Percentiles rank a stretch among this genome's conserved stretches.
Evolutionary conservation across 2,113 vertebrate species (phyloP).

Genomic region (Elaphurus davidianus): DNA sequence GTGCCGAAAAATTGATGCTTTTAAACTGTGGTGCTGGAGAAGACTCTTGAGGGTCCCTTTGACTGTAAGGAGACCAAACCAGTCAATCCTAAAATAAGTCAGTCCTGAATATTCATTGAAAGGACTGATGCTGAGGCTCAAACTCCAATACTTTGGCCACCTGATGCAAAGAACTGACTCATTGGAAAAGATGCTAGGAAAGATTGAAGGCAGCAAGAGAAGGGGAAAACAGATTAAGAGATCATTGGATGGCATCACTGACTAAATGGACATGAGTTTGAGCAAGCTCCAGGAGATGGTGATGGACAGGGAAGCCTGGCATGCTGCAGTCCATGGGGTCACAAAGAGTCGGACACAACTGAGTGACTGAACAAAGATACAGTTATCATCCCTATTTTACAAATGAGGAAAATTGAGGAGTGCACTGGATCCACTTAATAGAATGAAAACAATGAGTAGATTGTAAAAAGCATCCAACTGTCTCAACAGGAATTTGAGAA

Average conservation of each 20-base stretch:
- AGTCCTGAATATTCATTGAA: neutral
- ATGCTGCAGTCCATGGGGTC: neutral
- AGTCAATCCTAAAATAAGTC: neutral
- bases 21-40: neutral
- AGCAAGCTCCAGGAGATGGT: neutral
- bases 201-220: neutral
- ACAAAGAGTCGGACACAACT: neutral
- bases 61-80: neutral
- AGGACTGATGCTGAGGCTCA: neutral
- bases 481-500: neutral
- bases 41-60: neutral
- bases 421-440: neutral
- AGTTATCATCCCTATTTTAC: neutral
- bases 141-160: neutral
- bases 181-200: neutral
- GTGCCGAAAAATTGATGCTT: neutral
- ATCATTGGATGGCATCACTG: neutral
- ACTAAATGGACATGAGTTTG: neutral
- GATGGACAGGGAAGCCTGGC: neutral
- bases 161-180: neutral
- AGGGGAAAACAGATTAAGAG: neutral
- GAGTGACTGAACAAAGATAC: neutral
- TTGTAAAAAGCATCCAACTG: neutral
- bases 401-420: neutral
- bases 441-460: neutral